Percentiles rank a stretch among this genome's conserved stretches.
Evolutionary conservation across 2,888 invertebrate genomes (phyloP).

Genomic region (Craniophora ligustri): DNA sequence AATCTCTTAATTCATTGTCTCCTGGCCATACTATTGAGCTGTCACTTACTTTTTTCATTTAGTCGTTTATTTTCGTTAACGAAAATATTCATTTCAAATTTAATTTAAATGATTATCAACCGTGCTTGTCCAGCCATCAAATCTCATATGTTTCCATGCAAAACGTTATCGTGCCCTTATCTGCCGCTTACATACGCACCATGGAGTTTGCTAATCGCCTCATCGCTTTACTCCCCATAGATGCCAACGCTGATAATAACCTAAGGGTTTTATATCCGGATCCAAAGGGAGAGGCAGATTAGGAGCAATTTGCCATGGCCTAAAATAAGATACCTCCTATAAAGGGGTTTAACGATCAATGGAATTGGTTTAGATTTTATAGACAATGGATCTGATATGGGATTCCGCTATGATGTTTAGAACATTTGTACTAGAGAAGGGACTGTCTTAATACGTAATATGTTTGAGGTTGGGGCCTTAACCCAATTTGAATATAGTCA

Average conservation of each 20-base stretch:
- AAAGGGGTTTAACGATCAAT: constrained; percentile 56
- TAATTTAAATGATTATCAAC: constrained; percentile 12
- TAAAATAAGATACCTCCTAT: constrained; percentile 70
- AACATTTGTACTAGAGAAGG: constrained; percentile 15
- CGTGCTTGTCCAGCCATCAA: constrained; percentile 2
- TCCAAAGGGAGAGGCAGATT: constrained; percentile 76
- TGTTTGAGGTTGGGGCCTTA: constrained; percentile 10
- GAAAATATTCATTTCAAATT: too few species aligned
- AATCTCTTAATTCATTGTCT: too few species aligned
- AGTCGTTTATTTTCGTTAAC: too few species aligned
- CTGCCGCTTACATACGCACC: constrained; percentile 74
- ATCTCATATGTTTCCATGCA: constrained; percentile 41
- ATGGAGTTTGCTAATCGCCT: constrained; percentile 80
- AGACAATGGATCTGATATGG: constrained; percentile 42
- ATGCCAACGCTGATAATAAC: constrained; percentile 75
- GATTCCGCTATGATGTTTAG: constrained; percentile 33
- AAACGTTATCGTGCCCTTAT: constrained; percentile 73
- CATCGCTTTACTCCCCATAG: constrained; percentile 76
- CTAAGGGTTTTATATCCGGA: constrained; percentile 77
- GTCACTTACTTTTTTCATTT: too few species aligned
- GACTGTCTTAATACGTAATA: constrained; percentile 21
- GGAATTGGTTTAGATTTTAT: constrained; percentile 51
- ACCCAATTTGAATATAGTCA: not conserved
- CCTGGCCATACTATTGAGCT: too few species aligned
- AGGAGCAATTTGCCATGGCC: constrained; percentile 78